A percentile compares a stretch with the other conserved stretches of the same genome.
These are phyloP conservation scores for Prinia subflava DNA, from an alignment of 2,113 vertebrate species.

Conservation along the genomic window DNA sequence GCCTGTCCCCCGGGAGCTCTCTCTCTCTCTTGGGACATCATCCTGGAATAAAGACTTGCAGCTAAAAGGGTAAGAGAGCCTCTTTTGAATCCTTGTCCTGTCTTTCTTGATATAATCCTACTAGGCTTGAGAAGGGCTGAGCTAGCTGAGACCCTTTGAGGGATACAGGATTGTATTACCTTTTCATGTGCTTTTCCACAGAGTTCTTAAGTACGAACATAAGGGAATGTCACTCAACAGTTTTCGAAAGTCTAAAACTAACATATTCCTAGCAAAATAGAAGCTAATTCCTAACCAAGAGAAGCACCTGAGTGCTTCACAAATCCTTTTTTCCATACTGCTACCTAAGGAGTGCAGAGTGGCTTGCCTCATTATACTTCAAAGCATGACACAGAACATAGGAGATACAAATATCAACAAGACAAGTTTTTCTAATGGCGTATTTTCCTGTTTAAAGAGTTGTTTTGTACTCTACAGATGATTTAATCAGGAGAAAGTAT, in stretches of 20 bases:
- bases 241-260: background rate
- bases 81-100: too few species aligned
- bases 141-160: too few species aligned
- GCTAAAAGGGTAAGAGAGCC: too few species aligned
- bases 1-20: too few species aligned
- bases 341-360: background rate
- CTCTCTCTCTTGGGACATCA: too few species aligned
- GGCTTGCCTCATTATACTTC: conserved; percentile 15
- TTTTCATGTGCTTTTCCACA: background rate
- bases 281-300: background rate
- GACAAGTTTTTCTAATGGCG: conserved; percentile 11
- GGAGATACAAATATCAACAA: background rate
- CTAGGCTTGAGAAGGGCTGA: too few species aligned
- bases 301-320: background rate
- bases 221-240: background rate
- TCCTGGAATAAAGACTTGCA: too few species aligned
- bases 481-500: conserved; percentile 1
- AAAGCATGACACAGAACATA: conserved; percentile 18
- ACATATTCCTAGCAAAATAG: background rate
- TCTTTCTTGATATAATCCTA: too few species aligned
- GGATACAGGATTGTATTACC: too few species aligned
- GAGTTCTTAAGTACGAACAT: background rate
- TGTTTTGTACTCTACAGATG: background rate
- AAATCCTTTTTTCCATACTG: background rate
- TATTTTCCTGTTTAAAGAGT: background rate